Conservation (phyloP, 92 coral and sea anemone species). For the Micromussa lordhowensis region DNA sequence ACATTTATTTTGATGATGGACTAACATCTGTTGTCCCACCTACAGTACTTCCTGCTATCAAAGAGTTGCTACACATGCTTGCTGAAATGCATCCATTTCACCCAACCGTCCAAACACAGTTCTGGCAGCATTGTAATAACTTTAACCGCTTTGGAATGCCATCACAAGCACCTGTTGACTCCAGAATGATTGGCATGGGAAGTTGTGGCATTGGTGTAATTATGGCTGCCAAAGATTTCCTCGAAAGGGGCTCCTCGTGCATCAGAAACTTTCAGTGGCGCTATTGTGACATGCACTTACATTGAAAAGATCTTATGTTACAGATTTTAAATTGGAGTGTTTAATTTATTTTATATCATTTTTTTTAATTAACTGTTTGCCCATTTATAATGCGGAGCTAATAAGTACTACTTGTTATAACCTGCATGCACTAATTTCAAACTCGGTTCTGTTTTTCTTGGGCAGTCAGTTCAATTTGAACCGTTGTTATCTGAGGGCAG, state of each 20-base stretch:
- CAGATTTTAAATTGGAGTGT: too few species aligned
- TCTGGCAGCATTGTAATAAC: conserved; percentile 18
- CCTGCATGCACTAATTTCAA: too few species aligned
- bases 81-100: conserved; percentile 19
- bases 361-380: too few species aligned
- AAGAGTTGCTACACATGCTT: conserved; percentile 20
- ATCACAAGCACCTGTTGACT: conserved; percentile 34
- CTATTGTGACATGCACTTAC: conserved; percentile 31
- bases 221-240: conserved; percentile 51
- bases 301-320: conserved; percentile 34
- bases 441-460: too few species aligned
- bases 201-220: conserved; percentile 51
- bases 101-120: conserved; percentile 34
- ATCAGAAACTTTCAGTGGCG: conserved; percentile 36
- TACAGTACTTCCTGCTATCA: conserved; percentile 18
- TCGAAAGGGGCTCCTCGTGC: neutral
- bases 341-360: too few species aligned
- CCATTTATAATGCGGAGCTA: too few species aligned
- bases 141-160: conserved; percentile 60
- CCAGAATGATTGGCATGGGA: conserved; percentile 39
- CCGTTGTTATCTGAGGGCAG: too few species aligned
- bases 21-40: conserved; percentile 25
- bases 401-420: too few species aligned
- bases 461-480: too few species aligned
- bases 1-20: conserved; percentile 56